Evolutionary conservation across 2,113 vertebrate species (phyloP), one percentile per base, ranked within the genome.

Genomic region (Ceratotherium simum): DNA sequence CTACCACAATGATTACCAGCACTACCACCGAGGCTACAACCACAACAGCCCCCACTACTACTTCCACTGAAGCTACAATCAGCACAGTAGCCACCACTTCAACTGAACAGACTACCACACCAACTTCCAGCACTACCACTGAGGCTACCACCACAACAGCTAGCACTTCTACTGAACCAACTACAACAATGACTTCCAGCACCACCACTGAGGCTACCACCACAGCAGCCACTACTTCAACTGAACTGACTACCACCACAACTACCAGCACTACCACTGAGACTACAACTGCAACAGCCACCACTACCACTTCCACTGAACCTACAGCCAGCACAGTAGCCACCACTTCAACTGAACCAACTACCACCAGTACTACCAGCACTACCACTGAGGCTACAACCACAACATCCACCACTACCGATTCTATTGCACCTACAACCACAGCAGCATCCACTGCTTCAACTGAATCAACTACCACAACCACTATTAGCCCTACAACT

Each of bases 101-200:
- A 4, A 5, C 6, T 5, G 14, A 20, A 62, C 20, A 5, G 31
- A 12, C 54, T 5, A 13, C 12, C 0, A 83, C 25, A 17, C 12
- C 39, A 23, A 13, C 5, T 0, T 1, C 1, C 6, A 58, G 14
- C 1, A 39, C n/a, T 6, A 42, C 46, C 69, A 48, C 51, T 4
- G 80, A 82, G 13, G 11, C 20, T 29, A 70, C 42, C 70, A 58
- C 33, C 51, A 58, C 51, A 65, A 6, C 23, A 46, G 6, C 56
- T 5, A 16, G 39, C 33, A 18, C 29, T 65, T 23, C 48, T 29
- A 69, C 16, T 36, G 54, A 84, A 70, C 25, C 36, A 18, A 23
- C 8, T 48, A 48, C 12, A 14, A 48, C 33, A 21, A 1, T 12
- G 12, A 27, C 48, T 39, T 18, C 4, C 18, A 60, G 58, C 58